Conservation (phyloP, 1,140 invertebrate genomes). For the Stegodyphus mimosarum region DNA sequence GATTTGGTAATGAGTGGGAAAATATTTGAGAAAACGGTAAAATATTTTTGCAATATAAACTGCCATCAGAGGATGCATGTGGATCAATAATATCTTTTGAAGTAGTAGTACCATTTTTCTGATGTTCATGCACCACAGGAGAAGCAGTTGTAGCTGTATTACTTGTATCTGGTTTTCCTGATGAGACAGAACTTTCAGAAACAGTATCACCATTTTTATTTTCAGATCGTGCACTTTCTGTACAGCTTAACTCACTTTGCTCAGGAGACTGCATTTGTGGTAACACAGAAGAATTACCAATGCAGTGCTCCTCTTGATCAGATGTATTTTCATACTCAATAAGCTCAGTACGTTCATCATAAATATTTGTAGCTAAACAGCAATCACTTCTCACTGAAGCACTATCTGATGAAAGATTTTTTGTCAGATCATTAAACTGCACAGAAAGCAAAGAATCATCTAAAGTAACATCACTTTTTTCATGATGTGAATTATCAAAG, state of each 20-base stretch:
- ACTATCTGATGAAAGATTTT: neutral
- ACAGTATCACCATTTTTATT: neutral
- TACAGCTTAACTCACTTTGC: slow-evolving; percentile 32
- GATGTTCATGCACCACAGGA: neutral
- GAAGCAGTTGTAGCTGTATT: neutral
- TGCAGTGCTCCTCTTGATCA: neutral
- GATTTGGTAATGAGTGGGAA: neutral
- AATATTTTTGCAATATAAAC: too few species aligned
- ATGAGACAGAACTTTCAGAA: neutral
- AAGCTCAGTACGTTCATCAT: neutral
- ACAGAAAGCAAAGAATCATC: neutral
- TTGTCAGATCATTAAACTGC: neutral
- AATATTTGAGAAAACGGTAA: too few species aligned
- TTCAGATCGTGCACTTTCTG: slow-evolving; percentile 12
- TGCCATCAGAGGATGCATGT: neutral
- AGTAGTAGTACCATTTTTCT: neutral
- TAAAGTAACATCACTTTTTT: neutral
- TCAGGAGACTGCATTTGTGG: slow-evolving; percentile 7
- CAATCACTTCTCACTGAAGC: slow-evolving; percentile 8
- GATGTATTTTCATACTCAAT: neutral
- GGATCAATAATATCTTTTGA: neutral
- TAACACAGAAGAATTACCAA: neutral
- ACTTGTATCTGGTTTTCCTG: neutral
- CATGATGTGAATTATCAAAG: too few species aligned
- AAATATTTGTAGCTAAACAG: neutral